Evolutionary conservation across 2,888 invertebrate genomes (phyloP), one percentile per base, ranked within the genome.

Genomic region (Synergus japonicus): DNA sequence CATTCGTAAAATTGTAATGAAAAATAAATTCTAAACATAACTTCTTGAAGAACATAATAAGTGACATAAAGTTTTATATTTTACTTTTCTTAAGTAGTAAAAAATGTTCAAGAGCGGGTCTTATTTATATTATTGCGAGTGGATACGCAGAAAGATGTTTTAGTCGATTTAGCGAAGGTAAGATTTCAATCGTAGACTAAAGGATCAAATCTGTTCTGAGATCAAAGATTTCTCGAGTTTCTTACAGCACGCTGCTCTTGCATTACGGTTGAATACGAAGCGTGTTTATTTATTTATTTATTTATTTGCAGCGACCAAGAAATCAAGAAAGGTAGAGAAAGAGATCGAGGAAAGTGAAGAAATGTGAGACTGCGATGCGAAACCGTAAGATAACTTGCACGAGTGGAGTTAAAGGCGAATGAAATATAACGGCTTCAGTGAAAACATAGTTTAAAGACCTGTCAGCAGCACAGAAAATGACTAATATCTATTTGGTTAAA

Each of bases 381-480:
- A 69, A 12, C 37, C 2, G 43, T 46, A 22, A 22, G 10, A 13
- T 13, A 54, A 29, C 12, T 64, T 41, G 49, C 64, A 29, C 49
- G 49, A 46, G 49, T n/a, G 18, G 29, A 46, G 22, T 60, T 49
- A 44, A 77, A 77, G 18, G 15, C 77, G 43, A 46, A 22, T 63
- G 77, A 77, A 66, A 77, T 64, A 49, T 64, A 49, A 37, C 12
- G 46, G 43, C 18, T 69, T 13, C 49, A 9, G 37, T 73, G 5
- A n/a, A 73, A 73, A 54, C 64, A 46, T 22, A 41, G 66, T 87
- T 86, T 84, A 83, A 86, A 87, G 85, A 81, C 80, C 86, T 87
- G 88, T 87, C 88, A 86, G 86, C 86, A 81, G 86, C 86, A 81
- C 73, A 84, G 84, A 88, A 89, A 87, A 88, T 89, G 87, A 88